These are phyloP conservation scores for Nebria salina DNA, from an alignment of 2,888 invertebrate species.

Conservation along the genomic window DNA sequence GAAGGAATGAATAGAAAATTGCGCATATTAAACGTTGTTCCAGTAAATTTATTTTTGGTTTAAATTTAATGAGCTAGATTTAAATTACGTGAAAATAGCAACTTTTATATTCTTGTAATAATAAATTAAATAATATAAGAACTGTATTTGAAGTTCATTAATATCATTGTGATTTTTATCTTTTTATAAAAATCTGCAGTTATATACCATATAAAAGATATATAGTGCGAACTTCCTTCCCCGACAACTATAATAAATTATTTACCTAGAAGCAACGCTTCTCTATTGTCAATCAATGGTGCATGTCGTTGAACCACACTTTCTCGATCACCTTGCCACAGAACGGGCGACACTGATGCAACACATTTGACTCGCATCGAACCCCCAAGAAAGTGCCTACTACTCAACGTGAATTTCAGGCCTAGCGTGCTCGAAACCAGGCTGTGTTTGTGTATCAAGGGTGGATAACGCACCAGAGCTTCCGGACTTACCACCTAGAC, in stretches of 20 bases:
- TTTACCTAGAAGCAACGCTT: constrained; percentile 66
- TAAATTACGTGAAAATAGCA: too few relatives aligned
- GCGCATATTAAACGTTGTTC: too few relatives aligned
- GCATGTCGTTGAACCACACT: constrained; percentile 62
- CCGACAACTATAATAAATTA: background rate
- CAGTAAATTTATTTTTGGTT: too few relatives aligned
- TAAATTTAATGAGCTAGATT: too few relatives aligned
- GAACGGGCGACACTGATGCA: constrained; percentile 64
- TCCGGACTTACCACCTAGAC: constrained; percentile 65
- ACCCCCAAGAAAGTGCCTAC: constrained; percentile 63
- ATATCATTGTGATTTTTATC: too few relatives aligned
- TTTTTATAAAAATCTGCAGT: too few relatives aligned
- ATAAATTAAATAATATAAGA: too few relatives aligned
- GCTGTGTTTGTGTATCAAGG: constrained; percentile 67
- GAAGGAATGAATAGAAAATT: too few relatives aligned
- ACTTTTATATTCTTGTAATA: too few relatives aligned
- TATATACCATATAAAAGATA: too few relatives aligned
- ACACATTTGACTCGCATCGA: constrained; percentile 66
- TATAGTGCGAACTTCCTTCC: too few relatives aligned
- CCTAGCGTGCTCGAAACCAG: constrained; percentile 69
- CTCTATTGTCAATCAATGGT: constrained; percentile 65
- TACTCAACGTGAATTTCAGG: constrained; percentile 66
- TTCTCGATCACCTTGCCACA: constrained; percentile 66
- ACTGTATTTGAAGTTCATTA: too few relatives aligned
- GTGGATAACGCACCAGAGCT: constrained; percentile 66